phyloP scores from a whole-genome alignment of 1,140 invertebrate species.

The Cephus cinctus region DNA sequence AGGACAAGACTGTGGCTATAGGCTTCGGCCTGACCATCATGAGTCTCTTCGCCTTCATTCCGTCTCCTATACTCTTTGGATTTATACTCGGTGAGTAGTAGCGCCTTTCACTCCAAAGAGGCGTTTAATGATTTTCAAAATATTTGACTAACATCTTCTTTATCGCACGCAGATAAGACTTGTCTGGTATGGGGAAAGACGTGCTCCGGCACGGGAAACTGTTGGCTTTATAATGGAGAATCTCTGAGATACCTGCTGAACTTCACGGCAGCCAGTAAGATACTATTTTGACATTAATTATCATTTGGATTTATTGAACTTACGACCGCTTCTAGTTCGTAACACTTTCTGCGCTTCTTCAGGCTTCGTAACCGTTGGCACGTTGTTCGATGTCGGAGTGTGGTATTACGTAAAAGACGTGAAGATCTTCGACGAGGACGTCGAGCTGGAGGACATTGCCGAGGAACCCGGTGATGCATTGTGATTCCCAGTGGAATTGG shows the following conservation, averaged over 20 bases:
- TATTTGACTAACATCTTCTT: background rate
- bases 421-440: slow-evolving; percentile 70
- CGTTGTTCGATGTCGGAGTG: slow-evolving; percentile 65
- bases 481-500: slow-evolving; percentile 22
- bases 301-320: slow-evolving; percentile 1
- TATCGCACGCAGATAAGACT: slow-evolving; percentile 56
- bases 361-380: slow-evolving; percentile 64
- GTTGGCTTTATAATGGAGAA: slow-evolving; percentile 71
- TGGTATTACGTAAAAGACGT: slow-evolving; percentile 71
- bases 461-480: slow-evolving; percentile 45
- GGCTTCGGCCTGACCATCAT: slow-evolving; percentile 66
- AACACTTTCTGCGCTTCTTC: slow-evolving; percentile 22
- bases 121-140: background rate
- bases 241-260: slow-evolving; percentile 65
- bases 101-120: background rate
- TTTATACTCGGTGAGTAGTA: slow-evolving; percentile 64
- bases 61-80: slow-evolving; percentile 72
- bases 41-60: slow-evolving; percentile 70
- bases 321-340: slow-evolving; percentile 9
- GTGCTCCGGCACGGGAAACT: slow-evolving; percentile 70
- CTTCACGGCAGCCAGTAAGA: slow-evolving; percentile 65
- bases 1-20: slow-evolving; percentile 71
- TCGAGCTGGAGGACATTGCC: slow-evolving; percentile 54
- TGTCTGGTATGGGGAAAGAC: slow-evolving; percentile 76
- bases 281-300: too few species aligned